Base-by-base conservation (phyloP, 2,888 invertebrate genomes). In the Exocentrus adspersus region DNA sequence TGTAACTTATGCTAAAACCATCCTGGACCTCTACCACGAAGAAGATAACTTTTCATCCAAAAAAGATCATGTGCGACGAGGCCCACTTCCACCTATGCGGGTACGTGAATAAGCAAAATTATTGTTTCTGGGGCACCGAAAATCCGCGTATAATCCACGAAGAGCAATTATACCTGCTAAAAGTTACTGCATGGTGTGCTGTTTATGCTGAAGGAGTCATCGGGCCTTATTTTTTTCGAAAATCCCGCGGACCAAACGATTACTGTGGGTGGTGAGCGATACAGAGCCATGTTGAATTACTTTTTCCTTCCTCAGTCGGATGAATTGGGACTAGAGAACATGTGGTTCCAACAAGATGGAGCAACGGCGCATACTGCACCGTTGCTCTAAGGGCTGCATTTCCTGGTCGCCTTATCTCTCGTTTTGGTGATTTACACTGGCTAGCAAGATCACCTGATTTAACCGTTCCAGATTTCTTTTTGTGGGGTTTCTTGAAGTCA, bases 401-500 rank as follows among this genome's bases (percentile, higher is more conserved):
- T 37, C 37, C 37, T 1, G 37, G 37, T 37, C 37, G 37, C 37
- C 12, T 37, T 12, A 37, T 37, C 12, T 37, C 37, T 37, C 37
- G 37, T 37, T 37, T 37, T 37, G 37, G 37, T 12, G 37, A 37
- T 37, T 37, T 37, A 14, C 37, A 37, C 5, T 37, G 37, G 37
- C 37, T 14, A 4, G 37, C 37, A 37, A 37, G 37, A 12, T 37
- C 37, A 14, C 6, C 12, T 14, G 37, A 37, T 37, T 37, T 37
- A 37, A 12, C 37, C 12, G 12, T n/a, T 37, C 37, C n/a, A 37
- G 37, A 37, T 4, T 37, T 37, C 12, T 37, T 37, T 37, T n/a
- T 37, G n/a, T 37, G 12, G 12, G 37, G 37, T 37, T 37, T n/a
- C 5, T 12, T 37, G 58, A 71, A 70, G 62, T 68, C 64, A 46